Evolutionary conservation across 2,113 vertebrate species (phyloP), one percentile per base, ranked within the genome.

Genomic region (Anarrhichthys ocellatus): DNA sequence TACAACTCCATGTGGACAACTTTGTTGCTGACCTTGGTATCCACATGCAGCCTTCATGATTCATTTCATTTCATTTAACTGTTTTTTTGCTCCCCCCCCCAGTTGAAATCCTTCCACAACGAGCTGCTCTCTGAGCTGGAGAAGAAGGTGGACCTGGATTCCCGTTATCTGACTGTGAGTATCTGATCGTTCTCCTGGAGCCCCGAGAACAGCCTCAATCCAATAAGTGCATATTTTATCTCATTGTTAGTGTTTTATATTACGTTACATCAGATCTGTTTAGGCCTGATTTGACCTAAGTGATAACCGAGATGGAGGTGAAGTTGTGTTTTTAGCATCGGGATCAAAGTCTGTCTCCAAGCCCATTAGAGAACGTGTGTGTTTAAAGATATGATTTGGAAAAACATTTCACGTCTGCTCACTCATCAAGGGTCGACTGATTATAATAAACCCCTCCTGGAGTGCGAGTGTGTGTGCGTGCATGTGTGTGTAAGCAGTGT

Each of bases 41-140:
- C 52, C 3, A 22, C 36, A 29, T 9, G 5, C 36, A 62, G 44
- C 14, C n/a, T 52, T 22, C 3, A 0, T 70, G 9, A n/a, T 9
- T 27, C 18, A 50, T 4, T 48, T 27, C 18, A 50, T 4, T 48
- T n/a, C 2, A 67, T 69, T 85, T 1, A 81, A 67, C 24, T 38
- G 24, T 56, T 50, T 72, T 46, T 84, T 1, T 32, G 0, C 11
- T 67, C 5, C 20, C 58, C 58, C 52, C 78, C 74, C 5, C 94
- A 99, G 98, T 94, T 99, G 86, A 99, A 99, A 92, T 99, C 97
- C 68, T 99, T 99, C 81, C 98, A 99, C 95, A 98, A 97, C 0
- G 98, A 99, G 89, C 95, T 99, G 69, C 96, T 99, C 78, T 97
- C 95, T 0, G 97, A 99, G 92, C 95, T 99, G 91, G 98, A 99